These are phyloP conservation scores for Carettochelys insculpta DNA, from an alignment of 2,113 vertebrate genomes.

Conservation along the genomic window DNA sequence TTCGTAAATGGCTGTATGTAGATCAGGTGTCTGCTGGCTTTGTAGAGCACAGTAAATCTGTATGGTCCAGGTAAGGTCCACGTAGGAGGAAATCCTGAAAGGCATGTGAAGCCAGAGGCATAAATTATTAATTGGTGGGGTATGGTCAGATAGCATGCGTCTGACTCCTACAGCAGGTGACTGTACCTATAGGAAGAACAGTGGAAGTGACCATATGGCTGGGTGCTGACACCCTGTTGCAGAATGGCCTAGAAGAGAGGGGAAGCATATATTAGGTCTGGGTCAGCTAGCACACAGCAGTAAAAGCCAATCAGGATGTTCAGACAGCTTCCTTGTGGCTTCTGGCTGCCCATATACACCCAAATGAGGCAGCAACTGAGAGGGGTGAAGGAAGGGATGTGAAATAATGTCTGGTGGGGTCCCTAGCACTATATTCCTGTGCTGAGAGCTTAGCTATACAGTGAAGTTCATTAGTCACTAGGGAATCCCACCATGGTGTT, in stretches of 20 bases:
- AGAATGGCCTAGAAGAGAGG: neutral
- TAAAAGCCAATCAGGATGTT: neutral
- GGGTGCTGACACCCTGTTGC: neutral
- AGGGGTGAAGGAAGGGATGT: neutral
- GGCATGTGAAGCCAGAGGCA: neutral
- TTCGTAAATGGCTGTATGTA: neutral
- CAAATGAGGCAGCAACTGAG: neutral
- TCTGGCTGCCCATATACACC: neutral
- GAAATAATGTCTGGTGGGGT: neutral
- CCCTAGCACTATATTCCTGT: too few species aligned
- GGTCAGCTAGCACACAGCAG: neutral
- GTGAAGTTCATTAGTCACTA: too few species aligned
- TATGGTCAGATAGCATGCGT: neutral
- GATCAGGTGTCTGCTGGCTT: neutral
- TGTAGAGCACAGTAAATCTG: neutral
- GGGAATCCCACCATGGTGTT: too few species aligned
- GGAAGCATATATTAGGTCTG: too few species aligned
- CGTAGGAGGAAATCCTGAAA: neutral
- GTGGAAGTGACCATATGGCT: neutral
- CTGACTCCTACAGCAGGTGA: too few species aligned
- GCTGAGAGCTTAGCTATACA: too few species aligned
- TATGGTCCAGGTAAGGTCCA: neutral
- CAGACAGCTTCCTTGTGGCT: neutral
- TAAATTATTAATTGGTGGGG: neutral
- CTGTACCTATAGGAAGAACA: neutral